phyloP scores from a whole-genome alignment of 2,797 vertebrate species.

The Oceanodroma leucorhoa region DNA sequence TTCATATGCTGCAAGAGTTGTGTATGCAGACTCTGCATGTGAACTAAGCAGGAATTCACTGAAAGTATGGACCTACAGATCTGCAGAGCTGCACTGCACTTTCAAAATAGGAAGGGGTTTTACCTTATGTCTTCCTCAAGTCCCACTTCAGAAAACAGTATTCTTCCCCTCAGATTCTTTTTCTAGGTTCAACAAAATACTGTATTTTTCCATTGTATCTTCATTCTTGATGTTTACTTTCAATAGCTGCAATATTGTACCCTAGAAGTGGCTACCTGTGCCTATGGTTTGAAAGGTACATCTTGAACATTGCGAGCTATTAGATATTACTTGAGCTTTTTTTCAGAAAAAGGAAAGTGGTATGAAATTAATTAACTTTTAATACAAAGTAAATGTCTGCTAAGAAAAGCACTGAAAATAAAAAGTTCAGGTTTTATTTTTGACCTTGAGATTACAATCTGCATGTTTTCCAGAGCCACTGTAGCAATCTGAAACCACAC shows the following conservation, averaged over 20 bases:
- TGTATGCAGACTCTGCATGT: not conserved
- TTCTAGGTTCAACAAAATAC: not conserved
- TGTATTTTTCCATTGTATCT: not conserved
- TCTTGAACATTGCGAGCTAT: not conserved
- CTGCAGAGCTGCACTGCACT: not conserved
- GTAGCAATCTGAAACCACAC: not conserved
- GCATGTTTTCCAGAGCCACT: not conserved
- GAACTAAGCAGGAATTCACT: not conserved
- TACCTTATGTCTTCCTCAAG: not conserved
- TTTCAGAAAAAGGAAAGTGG: not conserved
- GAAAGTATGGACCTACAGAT: not conserved
- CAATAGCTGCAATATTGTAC: not conserved
- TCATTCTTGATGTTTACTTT: not conserved
- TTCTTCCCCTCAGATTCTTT: not conserved
- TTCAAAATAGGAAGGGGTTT: not conserved
- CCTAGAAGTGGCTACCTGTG: not conserved
- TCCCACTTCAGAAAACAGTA: not conserved
- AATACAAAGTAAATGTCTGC: not conserved
- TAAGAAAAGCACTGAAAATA: not conserved
- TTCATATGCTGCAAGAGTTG: not conserved
- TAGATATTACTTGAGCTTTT: not conserved
- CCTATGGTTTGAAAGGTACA: not conserved
- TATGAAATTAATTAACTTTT: not conserved
- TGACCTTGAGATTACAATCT: conserved; percentile 23
- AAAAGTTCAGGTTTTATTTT: not conserved